Conservation (phyloP, 1,140 invertebrate genomes). For the Lasioglossum albipes region DNA sequence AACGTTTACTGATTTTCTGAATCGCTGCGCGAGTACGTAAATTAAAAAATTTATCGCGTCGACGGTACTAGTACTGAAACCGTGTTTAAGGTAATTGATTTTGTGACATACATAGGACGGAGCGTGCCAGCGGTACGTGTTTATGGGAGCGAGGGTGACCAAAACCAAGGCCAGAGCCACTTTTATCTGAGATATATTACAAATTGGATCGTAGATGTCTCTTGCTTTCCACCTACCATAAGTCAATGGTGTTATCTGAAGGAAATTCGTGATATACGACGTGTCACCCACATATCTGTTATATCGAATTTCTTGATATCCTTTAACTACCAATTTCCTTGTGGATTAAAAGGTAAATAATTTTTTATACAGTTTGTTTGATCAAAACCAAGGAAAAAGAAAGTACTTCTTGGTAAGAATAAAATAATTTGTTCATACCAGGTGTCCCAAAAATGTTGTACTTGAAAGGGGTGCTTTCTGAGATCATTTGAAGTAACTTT, state of each 20-base stretch:
- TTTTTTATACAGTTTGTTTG: too few relatives aligned
- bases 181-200: slow-evolving; percentile 42
- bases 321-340: too few relatives aligned
- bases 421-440: too few relatives aligned
- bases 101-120: background rate
- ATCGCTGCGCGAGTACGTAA: too few relatives aligned
- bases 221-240: background rate
- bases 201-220: slow-evolving; percentile 27
- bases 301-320: background rate
- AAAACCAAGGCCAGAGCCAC: background rate
- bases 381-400: too few relatives aligned
- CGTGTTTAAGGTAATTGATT: slow-evolving; percentile 41
- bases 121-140: slow-evolving; percentile 17
- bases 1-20: background rate
- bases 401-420: too few relatives aligned
- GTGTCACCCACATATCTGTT: background rate
- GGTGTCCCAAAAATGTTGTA: too few relatives aligned
- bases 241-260: slow-evolving; percentile 2
- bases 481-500: too few relatives aligned
- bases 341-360: too few relatives aligned
- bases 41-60: background rate
- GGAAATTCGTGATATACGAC: slow-evolving; percentile 1
- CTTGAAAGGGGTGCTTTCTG: too few relatives aligned
- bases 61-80: background rate
- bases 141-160: background rate